Conservation (phyloP, 2,113 vertebrate species). For the Dicerorhinus sumatrensis region DNA sequence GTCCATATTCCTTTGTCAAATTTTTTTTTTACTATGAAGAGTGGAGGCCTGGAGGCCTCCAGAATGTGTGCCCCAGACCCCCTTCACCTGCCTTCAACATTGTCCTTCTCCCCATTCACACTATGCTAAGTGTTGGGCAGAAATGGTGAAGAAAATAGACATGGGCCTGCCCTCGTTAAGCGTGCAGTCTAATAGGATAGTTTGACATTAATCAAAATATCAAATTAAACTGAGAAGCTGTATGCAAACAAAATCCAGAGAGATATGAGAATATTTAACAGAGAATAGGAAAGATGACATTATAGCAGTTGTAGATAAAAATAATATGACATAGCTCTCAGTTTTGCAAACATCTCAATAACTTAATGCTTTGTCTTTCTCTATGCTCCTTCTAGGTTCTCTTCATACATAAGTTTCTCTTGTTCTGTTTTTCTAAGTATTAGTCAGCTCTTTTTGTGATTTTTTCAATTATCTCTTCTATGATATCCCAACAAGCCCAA, state of each 20-base stretch:
- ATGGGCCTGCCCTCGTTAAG: no score
- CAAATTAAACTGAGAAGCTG: not conserved
- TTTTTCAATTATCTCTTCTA: not conserved
- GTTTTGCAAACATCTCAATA: not conserved
- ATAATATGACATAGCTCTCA: not conserved
- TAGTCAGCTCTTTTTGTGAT: not conserved
- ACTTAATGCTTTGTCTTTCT: accelerated
- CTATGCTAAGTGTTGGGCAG: not conserved
- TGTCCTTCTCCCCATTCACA: not conserved
- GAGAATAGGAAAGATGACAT: not conserved
- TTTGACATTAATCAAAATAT: not conserved
- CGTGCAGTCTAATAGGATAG: not conserved
- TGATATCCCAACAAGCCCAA: not conserved
- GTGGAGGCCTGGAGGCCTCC: not conserved
- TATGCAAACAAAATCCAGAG: not conserved
- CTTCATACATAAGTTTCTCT: not conserved
- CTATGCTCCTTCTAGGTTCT: not conserved
- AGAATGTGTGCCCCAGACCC: not conserved
- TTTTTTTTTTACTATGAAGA: not conserved
- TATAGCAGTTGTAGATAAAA: not conserved
- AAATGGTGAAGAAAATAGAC: not conserved
- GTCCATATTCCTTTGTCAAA: not conserved
- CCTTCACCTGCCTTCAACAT: accelerated
- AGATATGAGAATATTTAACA: not conserved
- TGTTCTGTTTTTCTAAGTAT: not conserved